A percentile compares a stretch with the other conserved stretches of the same genome.
These are phyloP conservation scores for Ptychadena robeensis DNA, from an alignment of 2,797 vertebrate species.

Conservation along the genomic window DNA sequence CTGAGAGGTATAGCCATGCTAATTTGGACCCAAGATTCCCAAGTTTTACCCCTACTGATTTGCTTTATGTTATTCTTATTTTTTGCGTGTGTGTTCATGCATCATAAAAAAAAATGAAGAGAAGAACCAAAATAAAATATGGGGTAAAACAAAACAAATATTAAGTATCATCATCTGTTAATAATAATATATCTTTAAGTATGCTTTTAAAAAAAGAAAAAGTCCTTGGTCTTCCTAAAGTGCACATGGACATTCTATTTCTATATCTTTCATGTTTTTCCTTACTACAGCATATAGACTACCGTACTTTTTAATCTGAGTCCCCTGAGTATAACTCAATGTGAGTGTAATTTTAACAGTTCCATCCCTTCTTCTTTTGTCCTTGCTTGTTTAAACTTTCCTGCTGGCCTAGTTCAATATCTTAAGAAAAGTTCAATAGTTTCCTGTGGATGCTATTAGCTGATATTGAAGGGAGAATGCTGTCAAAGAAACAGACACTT, in stretches of 20 bases:
- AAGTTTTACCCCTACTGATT: no score
- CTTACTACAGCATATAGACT: neutral
- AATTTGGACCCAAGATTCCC: no score
- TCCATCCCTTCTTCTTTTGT: neutral
- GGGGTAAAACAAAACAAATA: no score
- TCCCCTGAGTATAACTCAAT: neutral
- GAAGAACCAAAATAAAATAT: no score
- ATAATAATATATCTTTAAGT: no score
- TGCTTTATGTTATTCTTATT: no score
- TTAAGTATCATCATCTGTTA: no score
- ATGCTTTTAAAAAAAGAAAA: neutral
- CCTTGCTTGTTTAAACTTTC: slow-evolving; percentile 27
- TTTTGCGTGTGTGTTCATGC: no score
- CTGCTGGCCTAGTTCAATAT: slow-evolving; percentile 22
- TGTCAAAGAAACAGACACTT: neutral
- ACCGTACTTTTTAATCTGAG: neutral
- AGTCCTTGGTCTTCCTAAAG: neutral
- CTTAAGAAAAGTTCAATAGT: slow-evolving; percentile 28
- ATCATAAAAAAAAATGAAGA: no score
- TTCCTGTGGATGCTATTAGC: slow-evolving; percentile 19
- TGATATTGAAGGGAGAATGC: slow-evolving; percentile 42
- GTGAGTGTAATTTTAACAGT: slow-evolving; percentile 24
- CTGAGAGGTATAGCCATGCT: no score
- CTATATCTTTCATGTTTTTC: neutral
- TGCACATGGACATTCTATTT: neutral